These are phyloP conservation scores for Harpalus rubripes DNA, from an alignment of 2,888 invertebrate species.

Conservation along the genomic window DNA sequence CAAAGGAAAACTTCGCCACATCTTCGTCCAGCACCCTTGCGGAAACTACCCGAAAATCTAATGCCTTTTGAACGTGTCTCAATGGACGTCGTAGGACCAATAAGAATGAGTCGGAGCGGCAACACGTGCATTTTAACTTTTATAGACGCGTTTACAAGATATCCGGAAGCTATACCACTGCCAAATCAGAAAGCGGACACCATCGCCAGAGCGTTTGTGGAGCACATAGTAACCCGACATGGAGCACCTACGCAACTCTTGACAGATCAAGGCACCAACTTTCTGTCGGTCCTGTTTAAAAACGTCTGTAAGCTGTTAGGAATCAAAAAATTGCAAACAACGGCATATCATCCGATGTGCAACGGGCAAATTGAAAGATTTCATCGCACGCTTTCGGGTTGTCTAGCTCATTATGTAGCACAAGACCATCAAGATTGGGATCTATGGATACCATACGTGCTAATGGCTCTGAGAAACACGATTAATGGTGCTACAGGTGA, in stretches of 20 bases:
- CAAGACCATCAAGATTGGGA: too few relatives aligned
- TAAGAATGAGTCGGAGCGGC: neutral
- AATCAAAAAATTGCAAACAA: too few relatives aligned
- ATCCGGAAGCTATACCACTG: conserved; percentile 18
- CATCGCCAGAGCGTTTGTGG: conserved; percentile 29
- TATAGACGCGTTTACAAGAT: neutral
- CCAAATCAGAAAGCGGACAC: conserved; percentile 31
- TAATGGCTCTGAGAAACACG: conserved; percentile 68
- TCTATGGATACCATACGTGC: too few relatives aligned
- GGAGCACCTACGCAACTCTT: conserved; percentile 31
- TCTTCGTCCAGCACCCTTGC: neutral
- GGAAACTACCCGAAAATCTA: conserved; percentile 1
- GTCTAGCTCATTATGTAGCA: too few relatives aligned
- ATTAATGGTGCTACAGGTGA: conserved; percentile 65
- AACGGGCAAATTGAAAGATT: too few relatives aligned
- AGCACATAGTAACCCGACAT: conserved; percentile 19
- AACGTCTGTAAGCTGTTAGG: too few relatives aligned
- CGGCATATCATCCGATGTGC: too few relatives aligned
- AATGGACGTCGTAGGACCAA: too few relatives aligned
- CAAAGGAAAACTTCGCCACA: too few relatives aligned
- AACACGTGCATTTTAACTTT: too few relatives aligned
- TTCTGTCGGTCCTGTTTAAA: conserved; percentile 68
- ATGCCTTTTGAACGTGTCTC: conserved; percentile 10
- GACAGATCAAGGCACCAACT: conserved; percentile 32
- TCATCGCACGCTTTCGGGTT: too few relatives aligned